These are phyloP conservation scores for Eristalis intricaria DNA, from an alignment of 2,888 invertebrate species.

Conservation along the genomic window DNA sequence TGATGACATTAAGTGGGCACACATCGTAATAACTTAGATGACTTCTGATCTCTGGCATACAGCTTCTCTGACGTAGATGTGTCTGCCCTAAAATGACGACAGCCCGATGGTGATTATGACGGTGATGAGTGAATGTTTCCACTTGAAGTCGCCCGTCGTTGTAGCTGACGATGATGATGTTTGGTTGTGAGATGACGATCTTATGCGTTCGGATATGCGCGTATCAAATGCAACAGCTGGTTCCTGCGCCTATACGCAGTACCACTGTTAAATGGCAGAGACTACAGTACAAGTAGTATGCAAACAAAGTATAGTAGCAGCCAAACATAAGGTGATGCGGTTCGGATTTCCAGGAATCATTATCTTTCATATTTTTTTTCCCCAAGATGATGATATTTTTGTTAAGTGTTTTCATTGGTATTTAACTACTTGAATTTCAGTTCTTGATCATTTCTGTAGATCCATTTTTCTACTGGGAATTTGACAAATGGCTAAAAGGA, in stretches of 20 bases:
- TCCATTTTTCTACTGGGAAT: constrained; percentile 19
- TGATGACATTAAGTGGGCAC: constrained; percentile 58
- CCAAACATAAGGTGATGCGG: constrained; percentile 47
- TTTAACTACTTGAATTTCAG: constrained; percentile 51
- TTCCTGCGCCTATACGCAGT: constrained; percentile 30
- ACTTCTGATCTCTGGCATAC: constrained; percentile 56
- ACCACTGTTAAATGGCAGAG: constrained; percentile 26
- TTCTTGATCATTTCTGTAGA: constrained; percentile 22
- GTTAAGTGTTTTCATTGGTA: constrained; percentile 65
- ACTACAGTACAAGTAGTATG: constrained; percentile 44
- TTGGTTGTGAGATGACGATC: constrained; percentile 36
- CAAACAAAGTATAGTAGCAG: constrained; percentile 46
- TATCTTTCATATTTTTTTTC: constrained; percentile 27
- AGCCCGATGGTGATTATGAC: constrained; percentile 48
- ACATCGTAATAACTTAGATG: constrained; percentile 54
- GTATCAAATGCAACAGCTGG: constrained; percentile 50
- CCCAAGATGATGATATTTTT: constrained; percentile 39
- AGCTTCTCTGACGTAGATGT: constrained; percentile 28
- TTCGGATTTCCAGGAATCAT: constrained; percentile 65
- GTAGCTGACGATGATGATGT: constrained; percentile 35
- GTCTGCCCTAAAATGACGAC: constrained; percentile 48
- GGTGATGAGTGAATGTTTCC: constrained; percentile 66
- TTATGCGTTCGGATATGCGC: constrained; percentile 25
- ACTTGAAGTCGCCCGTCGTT: constrained; percentile 50
- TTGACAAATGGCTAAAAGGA: constrained; percentile 20